Evolutionary conservation across 2,888 invertebrate species (phyloP).

Genomic region (Antitype chi): DNA sequence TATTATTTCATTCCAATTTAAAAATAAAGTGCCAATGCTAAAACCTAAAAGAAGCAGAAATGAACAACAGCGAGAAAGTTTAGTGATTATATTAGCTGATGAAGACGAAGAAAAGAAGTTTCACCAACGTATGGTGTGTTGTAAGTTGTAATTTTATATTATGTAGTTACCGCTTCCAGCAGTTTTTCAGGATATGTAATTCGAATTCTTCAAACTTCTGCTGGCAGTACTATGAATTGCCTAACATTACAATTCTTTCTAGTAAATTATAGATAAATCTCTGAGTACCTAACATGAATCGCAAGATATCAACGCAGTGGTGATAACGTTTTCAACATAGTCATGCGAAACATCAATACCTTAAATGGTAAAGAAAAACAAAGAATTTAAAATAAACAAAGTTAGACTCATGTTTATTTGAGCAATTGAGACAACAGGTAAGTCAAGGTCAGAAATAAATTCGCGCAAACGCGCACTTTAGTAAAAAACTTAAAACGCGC

Average conservation of each 20-base stretch:
- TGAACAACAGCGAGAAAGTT: no score
- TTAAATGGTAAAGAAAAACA: slow-evolving; percentile 33
- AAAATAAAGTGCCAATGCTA: no score
- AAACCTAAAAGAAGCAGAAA: no score
- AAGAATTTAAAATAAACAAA: neutral
- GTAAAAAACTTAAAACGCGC: slow-evolving; percentile 68
- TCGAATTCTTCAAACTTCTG: no score
- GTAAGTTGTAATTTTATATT: no score
- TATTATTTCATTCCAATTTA: no score
- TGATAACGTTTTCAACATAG: slow-evolving; percentile 7
- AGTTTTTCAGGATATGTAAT: neutral
- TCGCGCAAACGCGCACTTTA: neutral
- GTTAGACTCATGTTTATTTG: neutral
- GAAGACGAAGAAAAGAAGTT: no score
- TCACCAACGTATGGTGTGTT: no score
- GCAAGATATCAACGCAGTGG: slow-evolving; percentile 9
- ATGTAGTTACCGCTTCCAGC: no score
- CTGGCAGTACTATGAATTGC: no score
- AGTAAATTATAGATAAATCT: neutral
- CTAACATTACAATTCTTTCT: no score
- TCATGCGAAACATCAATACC: slow-evolving; percentile 26
- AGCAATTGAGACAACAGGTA: neutral
- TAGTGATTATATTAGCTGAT: no score
- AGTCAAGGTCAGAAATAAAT: slow-evolving; percentile 21
- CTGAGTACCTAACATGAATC: neutral